Base-by-base conservation (phyloP, 2,113 vertebrate genomes). In the Girardinichthys multiradiatus region DNA sequence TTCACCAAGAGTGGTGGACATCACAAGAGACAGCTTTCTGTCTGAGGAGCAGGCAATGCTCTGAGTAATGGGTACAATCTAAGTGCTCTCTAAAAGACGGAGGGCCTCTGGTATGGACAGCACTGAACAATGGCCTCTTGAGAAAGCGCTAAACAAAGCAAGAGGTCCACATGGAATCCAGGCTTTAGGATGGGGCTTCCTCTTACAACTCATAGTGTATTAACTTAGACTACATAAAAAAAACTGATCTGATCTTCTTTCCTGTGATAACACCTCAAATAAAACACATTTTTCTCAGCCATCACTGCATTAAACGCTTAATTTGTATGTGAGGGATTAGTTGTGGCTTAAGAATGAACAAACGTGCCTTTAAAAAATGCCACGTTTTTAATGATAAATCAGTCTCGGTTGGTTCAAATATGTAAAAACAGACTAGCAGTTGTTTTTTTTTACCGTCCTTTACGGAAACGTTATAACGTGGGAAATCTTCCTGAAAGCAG, bases 131-230 rank as follows among this genome's bases (percentile, higher is more conserved):
- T 57, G 79, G 76, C 77, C 75, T 87, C 80, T 87, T 90, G 90
- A 87, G 87, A 59, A 0, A 3, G 73, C 5, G 87, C 90, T 86
- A 93, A 89, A 72, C 73, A 77, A 92, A 93, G 80, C 86, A 89
- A 88, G 87, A 59, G 85, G 59, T 86, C 77, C 72, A 86, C 83
- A 84, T 86, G 85, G 67, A 77, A 81, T 74, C 75, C 82, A 48
- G n/a, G 78, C 72, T 83, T 74, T 90, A 76, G 83, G 87, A 90
- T 85, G 83, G 67, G 69, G 74, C 72, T 86, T 87, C 69, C 86
- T 84, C 65, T 67, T 72, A 74, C 70, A 51, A 24, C 33, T 64
- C 57, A 28, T 72, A 37, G 72, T 74, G 63, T 74, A 79, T 9
- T 24, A n/a, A n/a, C n/a, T 39, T 51, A 8, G 6, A 48, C 15